Evolutionary conservation across 2,888 invertebrate genomes (phyloP).

Genomic region (Chymomyza amoena): DNA sequence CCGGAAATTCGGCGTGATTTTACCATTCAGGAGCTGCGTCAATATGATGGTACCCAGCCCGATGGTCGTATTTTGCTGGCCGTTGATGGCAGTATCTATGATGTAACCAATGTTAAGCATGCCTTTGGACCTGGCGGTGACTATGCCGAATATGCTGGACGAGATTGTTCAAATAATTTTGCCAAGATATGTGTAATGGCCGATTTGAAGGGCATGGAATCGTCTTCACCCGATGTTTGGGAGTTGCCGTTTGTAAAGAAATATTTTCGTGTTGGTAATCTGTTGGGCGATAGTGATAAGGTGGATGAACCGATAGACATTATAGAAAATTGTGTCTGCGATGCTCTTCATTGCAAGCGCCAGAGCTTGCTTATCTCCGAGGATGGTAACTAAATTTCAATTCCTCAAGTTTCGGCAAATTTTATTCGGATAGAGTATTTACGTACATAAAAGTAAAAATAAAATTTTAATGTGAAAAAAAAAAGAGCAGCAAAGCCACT

Average conservation of each 20-base stretch:
- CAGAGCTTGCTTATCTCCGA: too few relatives aligned
- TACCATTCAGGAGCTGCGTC: slow-evolving; percentile 88
- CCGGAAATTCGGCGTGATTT: slow-evolving; percentile 92
- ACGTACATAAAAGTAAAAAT: too few relatives aligned
- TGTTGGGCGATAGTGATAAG: background rate
- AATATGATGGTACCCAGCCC: slow-evolving; percentile 89
- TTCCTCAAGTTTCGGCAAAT: too few relatives aligned
- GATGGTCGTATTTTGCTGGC: slow-evolving; percentile 93
- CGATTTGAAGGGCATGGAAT: background rate
- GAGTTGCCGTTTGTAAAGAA: background rate
- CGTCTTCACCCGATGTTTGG: background rate
- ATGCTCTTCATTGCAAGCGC: too few relatives aligned
- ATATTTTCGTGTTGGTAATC: background rate
- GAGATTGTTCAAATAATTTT: background rate
- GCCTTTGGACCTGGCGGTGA: slow-evolving; percentile 93
- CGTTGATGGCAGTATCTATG: slow-evolving; percentile 94
- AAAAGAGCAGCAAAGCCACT: too few relatives aligned
- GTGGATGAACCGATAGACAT: too few relatives aligned
- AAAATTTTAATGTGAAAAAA: too few relatives aligned
- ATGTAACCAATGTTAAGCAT: slow-evolving; percentile 90
- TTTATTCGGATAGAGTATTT: too few relatives aligned
- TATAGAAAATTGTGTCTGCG: too few relatives aligned
- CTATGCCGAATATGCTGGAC: background rate
- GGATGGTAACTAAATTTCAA: too few relatives aligned
- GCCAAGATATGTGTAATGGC: background rate